Evolutionary conservation across 1,140 invertebrate genomes (phyloP), one percentile per base, ranked within the genome.

Genomic region (Tyrophagus putrescentiae): DNA sequence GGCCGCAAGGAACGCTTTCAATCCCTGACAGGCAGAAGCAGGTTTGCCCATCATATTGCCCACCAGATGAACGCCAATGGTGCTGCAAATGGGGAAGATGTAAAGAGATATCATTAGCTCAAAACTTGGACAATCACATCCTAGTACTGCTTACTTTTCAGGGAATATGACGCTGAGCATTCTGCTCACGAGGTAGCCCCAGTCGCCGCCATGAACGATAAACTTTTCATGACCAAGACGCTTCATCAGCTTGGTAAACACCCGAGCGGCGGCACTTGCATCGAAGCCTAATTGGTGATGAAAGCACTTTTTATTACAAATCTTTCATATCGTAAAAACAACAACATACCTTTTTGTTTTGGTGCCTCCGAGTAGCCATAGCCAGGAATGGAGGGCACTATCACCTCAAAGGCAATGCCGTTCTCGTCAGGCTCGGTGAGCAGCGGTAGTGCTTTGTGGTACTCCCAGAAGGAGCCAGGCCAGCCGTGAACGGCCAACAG

Each of bases 381-480:
- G 7, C 87, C 87, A 5, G 86, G 86, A 50, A 89, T 72, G 41
- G 84, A 86, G 2, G 85, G 84, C 5, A 78, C 78, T n/a, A 91
- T 77, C 1, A 90, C 73, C 71, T 90, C 84, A 65, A 89, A 83
- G 1, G 81, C 82, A 65, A 84, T 81, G 63, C 82, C 73, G 34
- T 75, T 71, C 9, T 75, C 75, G 28, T 73, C 16, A 41, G 32
- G 11, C 27, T 16, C 29, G 0, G 78, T 83, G 1, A 88, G 71
- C 3, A 82, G 58, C 0, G 83, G 84, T 48, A 85, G 81, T 1
- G 87, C 75, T 66, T 87, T 83, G 64, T 85, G 84, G 69, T 90
- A 92, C 70, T 93, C 87, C 7, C 83, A 75, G 3, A 92, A 76
- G 0, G 84, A 86, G 0, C 87, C 87, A 2, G 90, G 90, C 90